phyloP scores from a whole-genome alignment of 1,140 invertebrate species.

The Brachionus plicatilis region DNA sequence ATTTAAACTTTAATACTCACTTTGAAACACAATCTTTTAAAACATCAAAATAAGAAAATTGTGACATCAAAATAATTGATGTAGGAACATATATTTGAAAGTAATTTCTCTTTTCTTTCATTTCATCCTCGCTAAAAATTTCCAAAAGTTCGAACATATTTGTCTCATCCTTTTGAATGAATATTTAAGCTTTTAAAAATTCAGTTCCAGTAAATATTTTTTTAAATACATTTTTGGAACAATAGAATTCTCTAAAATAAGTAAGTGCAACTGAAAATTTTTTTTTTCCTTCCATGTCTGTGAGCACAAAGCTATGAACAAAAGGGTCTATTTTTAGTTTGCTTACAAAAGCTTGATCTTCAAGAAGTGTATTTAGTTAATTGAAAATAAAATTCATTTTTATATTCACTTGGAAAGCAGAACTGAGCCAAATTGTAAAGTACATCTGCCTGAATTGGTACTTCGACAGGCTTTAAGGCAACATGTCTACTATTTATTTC shows the following conservation, averaged over 20 bases:
- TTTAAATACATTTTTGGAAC: not conserved
- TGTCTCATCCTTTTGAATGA: not conserved
- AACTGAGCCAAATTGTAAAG: conserved; percentile 31
- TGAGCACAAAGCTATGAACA: conserved; percentile 19
- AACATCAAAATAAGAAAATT: conserved; percentile 12
- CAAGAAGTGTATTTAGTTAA: not conserved
- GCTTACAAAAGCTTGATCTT: not conserved
- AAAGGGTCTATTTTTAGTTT: not conserved
- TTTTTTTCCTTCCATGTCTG: conserved; percentile 21
- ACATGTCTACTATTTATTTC: not conserved
- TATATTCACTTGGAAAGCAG: conserved; percentile 1
- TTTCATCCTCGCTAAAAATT: not conserved
- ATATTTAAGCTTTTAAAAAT: not conserved
- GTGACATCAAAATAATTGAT: conserved; percentile 24
- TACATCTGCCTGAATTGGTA: conserved; percentile 12
- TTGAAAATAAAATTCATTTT: not conserved
- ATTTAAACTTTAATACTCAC: not conserved
- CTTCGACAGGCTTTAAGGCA: not conserved
- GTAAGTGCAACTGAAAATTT: not conserved
- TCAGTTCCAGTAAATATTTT: not conserved
- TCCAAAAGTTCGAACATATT: conserved; percentile 1
- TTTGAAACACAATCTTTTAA: conserved; percentile 21
- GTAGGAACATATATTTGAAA: conserved; percentile 28
- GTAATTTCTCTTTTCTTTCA: conserved; percentile 23
- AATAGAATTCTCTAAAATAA: conserved; percentile 19